Evolutionary conservation across 1,140 invertebrate genomes (phyloP), one percentile per base, ranked within the genome.

Genomic region (Probaryconus sp.): DNA sequence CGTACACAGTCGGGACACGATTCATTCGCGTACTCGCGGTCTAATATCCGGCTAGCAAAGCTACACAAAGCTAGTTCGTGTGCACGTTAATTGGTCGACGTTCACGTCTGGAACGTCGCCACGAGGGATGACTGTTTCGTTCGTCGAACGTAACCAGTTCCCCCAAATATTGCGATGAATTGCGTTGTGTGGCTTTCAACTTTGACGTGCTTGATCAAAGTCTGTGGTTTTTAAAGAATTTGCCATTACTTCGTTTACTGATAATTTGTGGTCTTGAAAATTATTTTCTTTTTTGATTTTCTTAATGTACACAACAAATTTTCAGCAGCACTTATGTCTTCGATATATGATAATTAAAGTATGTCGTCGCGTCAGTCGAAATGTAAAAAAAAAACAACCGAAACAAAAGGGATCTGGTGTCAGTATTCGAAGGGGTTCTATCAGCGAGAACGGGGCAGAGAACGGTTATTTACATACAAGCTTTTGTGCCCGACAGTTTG

Each of bases 401-500:
- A n/a, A n/a, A n/a, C n/a, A n/a, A n/a, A n/a, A n/a, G n/a, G n/a
- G n/a, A n/a, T n/a, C n/a, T n/a, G n/a, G 10, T 10, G 18, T n/a
- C 16, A 20, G 21, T 43, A 13, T 24, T 48, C 43, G 37, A 10
- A n/a, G 38, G 40, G 50, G 40, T 51, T 58, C 18, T 37, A 50
- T 67, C 33, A 40, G 16, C 21, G 13, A 20, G 26, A 18, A n/a
- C 33, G 51, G 10, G 20, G 21, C 55, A 48, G 48, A 53, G 28
- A n/a, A 24, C 17, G 20, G 50, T 51, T 71, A 76, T 71, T 76
- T 71, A 18, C 74, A 67, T 53, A 21, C 35, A 43, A 55, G 61
- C 11, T 58, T 68, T 70, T 55, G 53, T 64, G 24, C n/a, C 26
- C 48, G 31, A 26, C 14, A 40, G 24, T 71, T 67, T 35, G 45